A percentile compares a stretch with the other conserved stretches of the same genome.
Evolutionary conservation across 2,888 invertebrate genomes (phyloP).

Genomic region (Unio delphinus): DNA sequence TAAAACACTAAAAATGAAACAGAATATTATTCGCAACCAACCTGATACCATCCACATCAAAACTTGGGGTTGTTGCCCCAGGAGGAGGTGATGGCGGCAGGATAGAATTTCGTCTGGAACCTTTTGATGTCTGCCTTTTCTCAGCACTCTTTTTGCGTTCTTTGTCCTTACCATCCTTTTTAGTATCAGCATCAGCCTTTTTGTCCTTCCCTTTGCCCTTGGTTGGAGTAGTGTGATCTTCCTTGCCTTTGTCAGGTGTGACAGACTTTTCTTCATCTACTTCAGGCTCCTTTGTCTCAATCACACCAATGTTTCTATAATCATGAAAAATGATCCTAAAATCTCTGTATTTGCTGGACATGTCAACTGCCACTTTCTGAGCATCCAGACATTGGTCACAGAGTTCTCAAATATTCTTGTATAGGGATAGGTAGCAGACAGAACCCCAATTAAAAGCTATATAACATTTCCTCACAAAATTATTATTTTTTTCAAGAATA

Average conservation of each 20-base stretch:
- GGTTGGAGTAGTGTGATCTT: constrained; percentile 59
- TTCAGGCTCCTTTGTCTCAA: constrained; percentile 62
- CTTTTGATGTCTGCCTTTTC: constrained; percentile 46
- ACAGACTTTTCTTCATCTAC: constrained; percentile 65
- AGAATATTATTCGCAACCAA: constrained; percentile 12
- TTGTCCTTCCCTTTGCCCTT: constrained; percentile 49
- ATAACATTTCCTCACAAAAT: too few species aligned
- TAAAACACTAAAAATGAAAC: background rate
- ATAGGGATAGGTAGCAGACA: too few species aligned
- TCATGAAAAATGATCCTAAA: background rate
- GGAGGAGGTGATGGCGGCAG: constrained; percentile 62
- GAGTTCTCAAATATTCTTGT: too few species aligned
- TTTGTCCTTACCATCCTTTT: constrained; percentile 29
- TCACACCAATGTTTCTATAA: constrained; percentile 59
- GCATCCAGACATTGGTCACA: too few species aligned
- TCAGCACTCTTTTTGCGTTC: constrained; percentile 62
- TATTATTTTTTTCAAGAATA: too few species aligned
- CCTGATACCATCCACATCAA: constrained; percentile 63
- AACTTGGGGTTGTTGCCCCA: constrained; percentile 62
- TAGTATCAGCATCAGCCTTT: constrained; percentile 35
- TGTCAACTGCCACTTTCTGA: too few species aligned
- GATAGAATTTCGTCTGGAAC: constrained; percentile 52
- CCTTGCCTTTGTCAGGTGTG: constrained; percentile 64
- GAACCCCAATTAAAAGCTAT: too few species aligned
- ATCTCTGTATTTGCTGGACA: too few species aligned